Base-by-base conservation (phyloP, 2,113 vertebrate species). In the Thalassarche chlororhynchos region DNA sequence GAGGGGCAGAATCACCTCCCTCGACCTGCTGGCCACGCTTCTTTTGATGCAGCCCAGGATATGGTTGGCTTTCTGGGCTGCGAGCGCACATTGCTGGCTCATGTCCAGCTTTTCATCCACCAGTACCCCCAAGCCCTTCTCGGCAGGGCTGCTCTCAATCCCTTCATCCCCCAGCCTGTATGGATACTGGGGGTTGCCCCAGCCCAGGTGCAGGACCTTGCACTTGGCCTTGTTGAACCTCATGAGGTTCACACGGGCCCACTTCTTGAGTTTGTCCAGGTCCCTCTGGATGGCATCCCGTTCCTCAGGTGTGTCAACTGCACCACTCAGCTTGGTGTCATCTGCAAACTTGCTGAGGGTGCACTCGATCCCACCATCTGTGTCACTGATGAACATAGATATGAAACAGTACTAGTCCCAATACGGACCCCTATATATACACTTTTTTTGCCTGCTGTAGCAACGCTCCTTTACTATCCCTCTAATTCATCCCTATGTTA, bases 271-370 rank as follows among this genome's bases (percentile, higher is more conserved):
- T 18, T 17, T 40, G 29, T 34, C 23, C 28, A 55, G n/a, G n/a
- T n/a, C n/a, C n/a, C n/a, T n/a, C n/a, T n/a, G n/a, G n/a, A 29
- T 62, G 69, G 18, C 18, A 64, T 25, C 16, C 42, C 1, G 0
- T n/a, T 17, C n/a, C 58, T 47, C 66, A 16, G 34, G 24, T 0
- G 0, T 2, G 12, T 34, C 34, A 29, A 11, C n/a, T 0, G 0
- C n/a, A 80, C 2, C 14, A 24, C 57, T 36, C 51, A 58, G 17
- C 32, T 25, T 25, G 34, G 13, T 31, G 24, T 76, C 2, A 3
- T 29, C 18, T 29, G 5, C 49, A 66, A 16, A 68, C 18, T 18
- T 52, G 61, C 61, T 54, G 54, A 68, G 46, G 19, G 12, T 76
- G 19, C 25, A 26, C 40, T 61, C 1, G 1, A 5, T 51, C 21